A percentile compares a stretch with the other conserved stretches of the same genome.
Conservation (phyloP, 2,888 invertebrate genomes). For the Clostera curtula region DNA sequence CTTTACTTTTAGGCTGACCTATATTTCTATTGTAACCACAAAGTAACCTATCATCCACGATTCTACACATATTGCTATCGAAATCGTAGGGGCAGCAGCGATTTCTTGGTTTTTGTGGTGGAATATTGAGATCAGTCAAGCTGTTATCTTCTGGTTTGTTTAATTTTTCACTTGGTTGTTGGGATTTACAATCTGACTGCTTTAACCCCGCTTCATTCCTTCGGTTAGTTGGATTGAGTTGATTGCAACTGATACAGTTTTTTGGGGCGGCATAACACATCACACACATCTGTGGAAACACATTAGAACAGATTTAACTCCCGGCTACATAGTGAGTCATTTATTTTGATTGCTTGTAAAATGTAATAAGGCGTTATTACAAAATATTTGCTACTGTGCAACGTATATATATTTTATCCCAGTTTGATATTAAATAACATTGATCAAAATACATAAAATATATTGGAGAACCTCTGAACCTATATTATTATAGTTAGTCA, state of each 20-base stretch:
- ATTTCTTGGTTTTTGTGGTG: conserved; percentile 14
- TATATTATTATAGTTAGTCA: too few species aligned
- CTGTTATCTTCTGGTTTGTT: neutral
- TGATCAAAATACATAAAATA: too few species aligned
- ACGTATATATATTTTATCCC: too few species aligned
- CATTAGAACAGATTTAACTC: too few species aligned
- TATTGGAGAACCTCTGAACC: too few species aligned
- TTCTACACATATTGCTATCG: conserved; percentile 37
- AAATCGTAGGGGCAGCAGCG: conserved; percentile 55
- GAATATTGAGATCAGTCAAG: neutral
- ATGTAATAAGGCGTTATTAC: too few species aligned
- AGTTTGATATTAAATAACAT: too few species aligned
- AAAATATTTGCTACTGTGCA: too few species aligned
- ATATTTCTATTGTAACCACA: conserved; percentile 52
- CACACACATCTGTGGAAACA: conserved; percentile 27
- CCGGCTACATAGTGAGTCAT: too few species aligned
- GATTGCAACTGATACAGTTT: conserved; percentile 9
- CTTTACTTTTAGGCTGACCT: conserved; percentile 24
- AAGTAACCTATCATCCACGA: conserved; percentile 43
- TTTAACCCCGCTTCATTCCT: neutral
- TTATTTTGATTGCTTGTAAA: too few species aligned
- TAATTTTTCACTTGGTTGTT: conserved; percentile 1
- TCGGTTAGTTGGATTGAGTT: neutral
- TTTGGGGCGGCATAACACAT: conserved; percentile 10
- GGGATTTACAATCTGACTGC: neutral